A percentile compares a stretch with the other conserved stretches of the same genome.
Conservation (phyloP, 2,113 vertebrate species). For the Rattus norvegicus region GRCr8 NC_086024.1:30455001-30455500, state of each 20-base stretch:
- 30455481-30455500: background rate
- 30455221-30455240: background rate
- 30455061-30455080: constrained; percentile 25
- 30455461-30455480: constrained; percentile 3
- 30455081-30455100: constrained; percentile 42
- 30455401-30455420: background rate
- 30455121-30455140: background rate
- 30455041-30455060: constrained; percentile 13
- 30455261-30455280: background rate
- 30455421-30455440: background rate
- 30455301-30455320: background rate
- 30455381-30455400: constrained; percentile 13
- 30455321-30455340: background rate
- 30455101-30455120: constrained; percentile 44
- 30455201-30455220: background rate
- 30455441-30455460: background rate
- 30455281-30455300: background rate
- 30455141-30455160: background rate
- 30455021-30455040: constrained; percentile 30
- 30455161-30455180: background rate
- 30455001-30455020: background rate
- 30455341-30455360: background rate
- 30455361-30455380: background rate
- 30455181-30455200: constrained; percentile 47
- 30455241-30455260: background rate